Base-by-base conservation (phyloP, 2,113 vertebrate species). In the Gopherus flavomarginatus region DNA sequence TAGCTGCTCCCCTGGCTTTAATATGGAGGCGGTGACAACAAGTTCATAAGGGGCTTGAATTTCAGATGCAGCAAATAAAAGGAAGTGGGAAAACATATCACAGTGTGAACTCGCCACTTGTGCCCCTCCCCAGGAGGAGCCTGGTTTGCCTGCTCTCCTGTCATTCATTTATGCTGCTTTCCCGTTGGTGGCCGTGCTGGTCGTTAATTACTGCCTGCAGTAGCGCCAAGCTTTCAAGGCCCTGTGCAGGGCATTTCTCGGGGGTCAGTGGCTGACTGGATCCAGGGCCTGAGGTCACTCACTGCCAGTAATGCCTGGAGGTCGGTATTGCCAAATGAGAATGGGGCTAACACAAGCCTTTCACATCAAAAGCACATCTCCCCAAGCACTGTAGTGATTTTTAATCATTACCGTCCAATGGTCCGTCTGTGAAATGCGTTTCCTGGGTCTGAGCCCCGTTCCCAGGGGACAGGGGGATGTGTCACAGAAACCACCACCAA, bases 401-500 rank as follows among this genome's bases (percentile, higher is more conserved):
- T 35, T 50, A 85, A 8, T 78, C 27, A 5, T 19, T 77, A 77
- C 78, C n/a, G 0, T 19, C 38, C 44, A 24, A 13, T 75, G 31
- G 82, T 69, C 26, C 31, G 44, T 8, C 72, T 6, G 21, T 79
- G 47, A 77, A 38, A 1, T 0, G 1, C 2, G 16, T 86, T 42
- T 42, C 35, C 49, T 0, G 0, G 13, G 42, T 57, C 47, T 27
- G 35, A 72, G 62, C 26, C 9, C 10, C 11, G 5, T 42, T 27
- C 81, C 53, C 16, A 19, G 14, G 19, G 13, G 24, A 31, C 78
- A 69, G 57, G 83, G 57, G 19, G 1, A 0, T 11, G 14, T 0
- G 0, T 83, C 38, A 50, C 0, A 0, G 59, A 81, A 0, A 3
- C 47, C 56, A 56, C 8, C 49, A 56, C 0, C 0, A 49, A 50